phyloP scores from a whole-genome alignment of 2,888 invertebrate genomes.

The Andrena marginata region DNA sequence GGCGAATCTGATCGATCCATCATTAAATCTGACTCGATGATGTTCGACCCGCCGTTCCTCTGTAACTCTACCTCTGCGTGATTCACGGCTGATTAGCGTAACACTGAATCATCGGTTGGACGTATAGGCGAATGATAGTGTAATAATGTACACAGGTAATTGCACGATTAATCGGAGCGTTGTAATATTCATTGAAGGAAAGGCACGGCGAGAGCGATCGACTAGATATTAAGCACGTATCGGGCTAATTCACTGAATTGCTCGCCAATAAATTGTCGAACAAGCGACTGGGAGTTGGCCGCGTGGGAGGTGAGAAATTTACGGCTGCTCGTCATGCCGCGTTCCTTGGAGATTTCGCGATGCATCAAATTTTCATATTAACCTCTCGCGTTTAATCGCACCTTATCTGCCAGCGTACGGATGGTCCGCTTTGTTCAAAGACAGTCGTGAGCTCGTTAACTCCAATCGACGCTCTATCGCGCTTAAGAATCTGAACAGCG shows the following conservation, averaged over 20 bases:
- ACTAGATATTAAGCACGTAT: slow-evolving; percentile 12
- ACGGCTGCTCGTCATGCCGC: not conserved
- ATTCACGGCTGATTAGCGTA: not conserved
- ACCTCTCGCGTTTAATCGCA: slow-evolving; percentile 6
- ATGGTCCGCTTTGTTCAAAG: not conserved
- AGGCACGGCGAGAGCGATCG: slow-evolving; percentile 12
- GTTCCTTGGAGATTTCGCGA: not conserved
- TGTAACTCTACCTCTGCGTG: not conserved
- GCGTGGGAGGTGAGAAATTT: slow-evolving; percentile 1
- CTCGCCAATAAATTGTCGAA: slow-evolving; percentile 13
- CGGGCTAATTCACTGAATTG: slow-evolving; percentile 34
- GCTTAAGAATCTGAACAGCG: slow-evolving; percentile 6
- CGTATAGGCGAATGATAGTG: too few relatives aligned
- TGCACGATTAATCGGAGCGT: slow-evolving; percentile 5
- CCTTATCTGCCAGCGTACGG: slow-evolving; percentile 3
- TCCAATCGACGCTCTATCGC: slow-evolving; percentile 11
- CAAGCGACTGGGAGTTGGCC: slow-evolving; percentile 7
- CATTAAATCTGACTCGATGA: slow-evolving; percentile 1
- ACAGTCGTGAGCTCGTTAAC: slow-evolving; percentile 13
- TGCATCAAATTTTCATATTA: slow-evolving; percentile 13
- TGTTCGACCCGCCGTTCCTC: not conserved
- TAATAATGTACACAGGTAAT: not conserved
- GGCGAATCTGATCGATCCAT: slow-evolving; percentile 2
- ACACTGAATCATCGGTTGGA: not conserved
- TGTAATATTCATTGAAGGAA: not conserved